phyloP scores from a whole-genome alignment of 2,888 invertebrate species.

The Drosophila algonquin region DNA sequence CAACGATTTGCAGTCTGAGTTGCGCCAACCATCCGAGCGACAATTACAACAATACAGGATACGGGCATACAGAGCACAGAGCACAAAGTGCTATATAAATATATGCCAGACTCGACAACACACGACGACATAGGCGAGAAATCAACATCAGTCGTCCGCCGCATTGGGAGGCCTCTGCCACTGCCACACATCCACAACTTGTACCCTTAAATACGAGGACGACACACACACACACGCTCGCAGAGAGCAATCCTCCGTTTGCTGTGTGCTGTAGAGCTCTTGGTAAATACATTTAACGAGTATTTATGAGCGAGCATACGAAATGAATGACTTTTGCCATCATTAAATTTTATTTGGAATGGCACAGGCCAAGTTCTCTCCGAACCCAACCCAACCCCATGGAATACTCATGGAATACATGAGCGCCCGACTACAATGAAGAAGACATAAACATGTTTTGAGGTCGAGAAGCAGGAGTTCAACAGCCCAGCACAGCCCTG shows the following conservation, averaged over 20 bases:
- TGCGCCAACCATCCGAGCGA: slow-evolving; percentile 28
- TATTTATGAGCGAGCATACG: slow-evolving; percentile 69
- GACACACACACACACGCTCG: slow-evolving; percentile 1
- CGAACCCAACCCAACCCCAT: background rate
- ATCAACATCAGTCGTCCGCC: slow-evolving; percentile 25
- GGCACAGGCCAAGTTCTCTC: slow-evolving; percentile 30
- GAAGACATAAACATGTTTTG: slow-evolving; percentile 59
- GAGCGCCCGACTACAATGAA: slow-evolving; percentile 45
- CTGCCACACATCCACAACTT: slow-evolving; percentile 19
- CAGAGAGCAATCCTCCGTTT: slow-evolving; percentile 38
- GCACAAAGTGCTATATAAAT: slow-evolving; percentile 42
- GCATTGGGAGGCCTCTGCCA: slow-evolving; percentile 9
- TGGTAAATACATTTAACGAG: slow-evolving; percentile 72
- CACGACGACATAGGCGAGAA: slow-evolving; percentile 40
- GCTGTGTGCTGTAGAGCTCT: slow-evolving; percentile 54
- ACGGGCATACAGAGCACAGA: slow-evolving; percentile 5
- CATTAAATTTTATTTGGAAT: slow-evolving; percentile 69
- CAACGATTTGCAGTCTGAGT: slow-evolving; percentile 1
- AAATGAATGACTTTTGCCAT: slow-evolving; percentile 72
- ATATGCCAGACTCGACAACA: slow-evolving; percentile 35
- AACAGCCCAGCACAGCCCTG: slow-evolving; percentile 46
- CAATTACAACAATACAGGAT: slow-evolving; percentile 31
- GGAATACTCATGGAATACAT: background rate
- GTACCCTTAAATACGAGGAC: background rate
- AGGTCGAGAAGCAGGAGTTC: slow-evolving; percentile 60